Evolutionary conservation across 2,797 vertebrate genomes (phyloP).

Genomic region (Nothura maculosa): DNA sequence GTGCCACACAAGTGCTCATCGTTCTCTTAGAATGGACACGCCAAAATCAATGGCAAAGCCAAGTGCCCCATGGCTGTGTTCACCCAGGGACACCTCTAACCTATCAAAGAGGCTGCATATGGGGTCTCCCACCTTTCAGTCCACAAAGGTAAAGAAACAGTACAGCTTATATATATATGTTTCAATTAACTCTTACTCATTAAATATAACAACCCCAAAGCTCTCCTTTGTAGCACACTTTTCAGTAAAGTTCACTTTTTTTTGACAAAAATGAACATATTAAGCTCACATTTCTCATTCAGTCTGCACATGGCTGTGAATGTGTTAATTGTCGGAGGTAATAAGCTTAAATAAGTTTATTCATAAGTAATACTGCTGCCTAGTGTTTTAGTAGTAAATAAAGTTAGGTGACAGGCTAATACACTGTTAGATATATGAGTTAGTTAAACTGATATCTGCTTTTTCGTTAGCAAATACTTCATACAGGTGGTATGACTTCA

Average conservation of each 20-base stretch:
- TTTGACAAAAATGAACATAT: neutral
- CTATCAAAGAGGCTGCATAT: neutral
- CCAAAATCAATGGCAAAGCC: neutral
- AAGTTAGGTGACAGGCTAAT: too few relatives aligned
- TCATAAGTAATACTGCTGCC: neutral
- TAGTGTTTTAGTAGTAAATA: neutral
- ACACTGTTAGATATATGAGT: neutral
- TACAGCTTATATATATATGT: neutral
- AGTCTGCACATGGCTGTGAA: neutral
- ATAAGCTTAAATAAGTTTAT: neutral
- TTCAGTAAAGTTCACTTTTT: neutral
- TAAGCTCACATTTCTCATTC: neutral
- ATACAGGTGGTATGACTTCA: slow-evolving; percentile 53
- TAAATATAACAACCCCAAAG: accelerated
- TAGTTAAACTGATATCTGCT: neutral
- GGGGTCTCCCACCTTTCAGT: neutral
- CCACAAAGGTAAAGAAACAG: neutral
- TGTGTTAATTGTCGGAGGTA: too few relatives aligned
- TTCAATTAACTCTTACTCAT: neutral
- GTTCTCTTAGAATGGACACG: neutral
- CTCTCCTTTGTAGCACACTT: neutral
- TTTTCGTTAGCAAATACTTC: slow-evolving; percentile 33
- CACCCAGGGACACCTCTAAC: neutral
- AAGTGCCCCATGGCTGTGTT: neutral
- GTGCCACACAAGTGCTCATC: neutral